Evolutionary conservation across 2,113 vertebrate species (phyloP), one percentile per base, ranked within the genome.

Genomic region (Todiramphus saurophagus): DNA sequence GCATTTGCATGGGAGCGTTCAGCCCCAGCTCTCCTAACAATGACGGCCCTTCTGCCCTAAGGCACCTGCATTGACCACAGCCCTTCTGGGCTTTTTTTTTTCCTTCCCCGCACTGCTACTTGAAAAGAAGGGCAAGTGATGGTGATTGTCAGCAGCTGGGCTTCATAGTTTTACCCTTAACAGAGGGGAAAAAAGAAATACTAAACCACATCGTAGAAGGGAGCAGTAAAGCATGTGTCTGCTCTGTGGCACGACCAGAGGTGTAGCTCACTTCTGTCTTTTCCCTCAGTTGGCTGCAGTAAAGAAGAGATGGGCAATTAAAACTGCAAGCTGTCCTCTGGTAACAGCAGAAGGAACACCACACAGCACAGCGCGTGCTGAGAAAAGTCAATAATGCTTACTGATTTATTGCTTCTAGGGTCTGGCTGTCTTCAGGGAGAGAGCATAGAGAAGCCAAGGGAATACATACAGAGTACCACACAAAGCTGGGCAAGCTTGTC

Each of bases 101-200:
- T 11, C 10, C 2, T 0, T 14, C 11, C 13, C 2, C 0, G 2
- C 59, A 6, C 17, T 1, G 16, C 17, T 27, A 2, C 30, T 18
- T 27, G 13, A 14, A 31, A 21, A 6, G 4, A 27, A 21, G 10
- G 7, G 8, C 0, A 39, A 15, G 5, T 0, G 1, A 2, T 0
- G 33, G 2, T 2, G 3, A 16, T 21, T n/a, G 43, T 18, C 51
- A 37, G 56, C 50, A 37, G 8, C 10, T 9, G 7, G 43, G 16
- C 16, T 18, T 3, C n/a, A 21, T 2, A 8, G 3, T 9, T 75
- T 41, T 53, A 23, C 39, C 25, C 1, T 1, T n/a, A 35, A 39
- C 17, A 23, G 17, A 35, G 13, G 4, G 4, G 5, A 6, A 24
- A 39, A 31, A 21, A 30, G 10, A 18, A 72, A 4, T 43, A 51